Evolutionary conservation across 2,113 vertebrate genomes (phyloP).

Genomic region (Paradisaea rubra): DNA sequence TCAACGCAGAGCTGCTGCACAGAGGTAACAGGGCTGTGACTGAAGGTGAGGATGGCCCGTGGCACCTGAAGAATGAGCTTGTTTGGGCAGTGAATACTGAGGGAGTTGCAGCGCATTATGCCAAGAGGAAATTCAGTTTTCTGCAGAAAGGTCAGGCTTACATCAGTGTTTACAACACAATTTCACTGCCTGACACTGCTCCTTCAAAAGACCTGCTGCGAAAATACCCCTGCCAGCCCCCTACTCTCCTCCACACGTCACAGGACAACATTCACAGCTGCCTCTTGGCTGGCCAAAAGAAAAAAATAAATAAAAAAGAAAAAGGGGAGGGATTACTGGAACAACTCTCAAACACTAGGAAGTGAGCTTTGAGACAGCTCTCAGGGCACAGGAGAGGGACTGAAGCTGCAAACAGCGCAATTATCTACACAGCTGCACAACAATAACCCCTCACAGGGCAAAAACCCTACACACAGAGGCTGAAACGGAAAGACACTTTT

Average conservation of each 20-base stretch:
- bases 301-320: not conserved
- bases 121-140: not conserved
- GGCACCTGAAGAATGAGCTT: not conserved
- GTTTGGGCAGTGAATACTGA: not conserved
- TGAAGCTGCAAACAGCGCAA: not conserved
- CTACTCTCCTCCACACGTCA: not conserved
- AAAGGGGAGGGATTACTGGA: not conserved
- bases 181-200: not conserved
- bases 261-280: not conserved
- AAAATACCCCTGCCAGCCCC: not conserved
- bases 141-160: not conserved
- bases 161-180: not conserved
- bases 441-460: not conserved
- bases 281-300: not conserved
- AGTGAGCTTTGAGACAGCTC: not conserved
- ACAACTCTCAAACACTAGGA: not conserved
- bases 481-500: not conserved
- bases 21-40: fast-evolving
- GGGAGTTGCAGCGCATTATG: not conserved
- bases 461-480: not conserved
- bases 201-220: not conserved
- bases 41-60: fast-evolving
- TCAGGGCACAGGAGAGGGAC: not conserved
- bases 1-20: not conserved
- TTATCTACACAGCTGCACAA: not conserved